Evolutionary conservation across 1,140 invertebrate species (phyloP), one percentile per base, ranked within the genome.

Genomic region (Drosophila virilis): DNA sequence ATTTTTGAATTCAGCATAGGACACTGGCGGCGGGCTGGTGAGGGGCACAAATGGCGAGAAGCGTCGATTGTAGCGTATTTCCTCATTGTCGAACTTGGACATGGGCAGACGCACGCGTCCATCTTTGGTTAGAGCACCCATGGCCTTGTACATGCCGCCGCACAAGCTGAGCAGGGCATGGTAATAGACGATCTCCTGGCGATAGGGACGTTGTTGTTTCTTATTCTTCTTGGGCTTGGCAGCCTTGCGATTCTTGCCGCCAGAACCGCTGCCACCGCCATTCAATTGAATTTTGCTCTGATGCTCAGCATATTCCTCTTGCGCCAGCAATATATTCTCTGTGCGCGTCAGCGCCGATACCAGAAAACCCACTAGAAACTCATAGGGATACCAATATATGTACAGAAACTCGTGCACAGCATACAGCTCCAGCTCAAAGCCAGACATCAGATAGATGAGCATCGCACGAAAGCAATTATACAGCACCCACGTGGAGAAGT

Each of bases 391-490:
- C 97, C 97, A 98, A 93, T 96, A 98, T 74, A 98, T 96, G 90
- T 98, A 99, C 82, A 98, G 96, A 93, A 97, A 99, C 93, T 99
- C 98, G 91, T 99, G 98, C n/a, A 96, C 95, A 45, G 97, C 97
- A 93, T 99, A 99, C 0, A 99, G 93, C 92, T 99, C 98, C 13
- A 99, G 93, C 91, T 99, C 98, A 84, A 99, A 98, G 0, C 98
- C 98, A 57, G 97, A 96, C 65, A 99, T 94, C 22, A 99, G 94
- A 93, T 98, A 99, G 92, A 98, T 96, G 65, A 98, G 96, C 97
- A 99, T 99, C n/a, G 98, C 95, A 69, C 97, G 94, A 13, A 99
- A 94, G n/a, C 97, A 98, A 92, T 99, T 97, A 93, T 98, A 99
- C 48, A 99, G 93, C 28, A 99, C 95, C 98, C 98, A 99, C 8